Evolutionary conservation across 2,888 invertebrate genomes (phyloP), one percentile per base, ranked within the genome.

Genomic region (Aporophyla nigra): DNA sequence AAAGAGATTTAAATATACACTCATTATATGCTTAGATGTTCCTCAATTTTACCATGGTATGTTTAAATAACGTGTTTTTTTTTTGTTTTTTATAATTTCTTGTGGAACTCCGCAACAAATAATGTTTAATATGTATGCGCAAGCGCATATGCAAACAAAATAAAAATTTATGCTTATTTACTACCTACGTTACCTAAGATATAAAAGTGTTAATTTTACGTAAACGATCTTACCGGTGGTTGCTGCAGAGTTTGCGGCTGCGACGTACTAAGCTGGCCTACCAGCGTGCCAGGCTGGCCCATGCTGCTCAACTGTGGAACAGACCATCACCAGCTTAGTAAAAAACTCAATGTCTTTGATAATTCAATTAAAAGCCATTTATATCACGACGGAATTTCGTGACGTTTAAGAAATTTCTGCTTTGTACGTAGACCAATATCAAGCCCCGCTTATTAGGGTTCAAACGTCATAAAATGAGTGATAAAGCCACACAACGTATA

Each of bases 281-380:
- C 97, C 27, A 95, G 82, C 0, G 95, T 89, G 3, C 97, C 97
- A 2, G 96, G 93, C 74, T 96, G 96, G 3, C 96, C 92, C 96
- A 97, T 97, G 66, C 97, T 95, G 27, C 96, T 92, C 66, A 97
- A 85, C 95, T 97, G 90, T 84, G 89, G 21, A 73, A 65, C 43
- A 80, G 12, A 77, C 0, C 10, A 27, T 14, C 14, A 53, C 43
- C 21, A 67, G 14, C 5, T 84, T 24, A 82, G 14, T 24, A 49
- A 43, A 5, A 19, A 40, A 27, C 21, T 5, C 65, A 33, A 21
- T 16, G 14, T 33, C 16, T n/a, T 21, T 14, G 10, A 68, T 10
- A 16, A 83, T 59, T 54, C 10, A 70, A 84, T 49, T 24, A 19
- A 40, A 33, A 82, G 81, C 80, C 24, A 84, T 58, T 58, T 1